Conservation (phyloP, 2,113 vertebrate species). For the Dendropsophus ebraccatus region DNA sequence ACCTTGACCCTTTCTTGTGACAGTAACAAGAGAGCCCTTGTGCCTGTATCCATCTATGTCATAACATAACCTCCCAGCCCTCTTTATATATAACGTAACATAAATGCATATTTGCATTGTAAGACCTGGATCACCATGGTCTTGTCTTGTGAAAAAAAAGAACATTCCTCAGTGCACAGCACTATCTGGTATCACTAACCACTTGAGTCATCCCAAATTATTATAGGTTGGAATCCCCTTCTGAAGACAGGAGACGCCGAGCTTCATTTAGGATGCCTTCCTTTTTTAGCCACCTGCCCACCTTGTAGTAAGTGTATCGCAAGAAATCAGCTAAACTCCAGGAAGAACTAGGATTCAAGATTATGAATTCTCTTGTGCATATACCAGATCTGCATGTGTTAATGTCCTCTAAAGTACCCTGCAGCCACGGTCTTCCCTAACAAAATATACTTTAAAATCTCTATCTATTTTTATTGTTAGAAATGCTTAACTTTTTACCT, state of each 20-base stretch:
- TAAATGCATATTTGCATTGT: not conserved
- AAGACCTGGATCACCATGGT: not conserved
- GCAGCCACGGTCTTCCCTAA: too few relatives aligned
- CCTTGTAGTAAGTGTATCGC: not conserved
- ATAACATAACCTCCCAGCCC: not conserved
- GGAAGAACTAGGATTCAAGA: too few relatives aligned
- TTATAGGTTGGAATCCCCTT: slow-evolving; percentile 41
- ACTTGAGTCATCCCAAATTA: slow-evolving; percentile 37
- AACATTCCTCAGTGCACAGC: slow-evolving; percentile 10
- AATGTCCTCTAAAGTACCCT: too few relatives aligned
- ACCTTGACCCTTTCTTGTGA: not conserved
- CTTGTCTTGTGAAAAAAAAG: not conserved
- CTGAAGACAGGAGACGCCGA: slow-evolving; percentile 38
- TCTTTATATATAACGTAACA: not conserved
- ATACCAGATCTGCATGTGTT: too few relatives aligned
- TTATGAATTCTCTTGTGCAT: too few relatives aligned
- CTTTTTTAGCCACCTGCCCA: slow-evolving; percentile 42
- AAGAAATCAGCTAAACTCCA: not conserved
- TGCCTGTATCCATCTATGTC: not conserved
- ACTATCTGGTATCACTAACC: slow-evolving; percentile 37
- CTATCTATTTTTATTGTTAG: too few relatives aligned
- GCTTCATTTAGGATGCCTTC: slow-evolving; percentile 43
- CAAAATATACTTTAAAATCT: too few relatives aligned
- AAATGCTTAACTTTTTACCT: too few relatives aligned
- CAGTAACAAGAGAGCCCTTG: not conserved